These are phyloP conservation scores for Lamprotornis superbus DNA, from an alignment of 2,113 vertebrate genomes.

Conservation along the genomic window DNA sequence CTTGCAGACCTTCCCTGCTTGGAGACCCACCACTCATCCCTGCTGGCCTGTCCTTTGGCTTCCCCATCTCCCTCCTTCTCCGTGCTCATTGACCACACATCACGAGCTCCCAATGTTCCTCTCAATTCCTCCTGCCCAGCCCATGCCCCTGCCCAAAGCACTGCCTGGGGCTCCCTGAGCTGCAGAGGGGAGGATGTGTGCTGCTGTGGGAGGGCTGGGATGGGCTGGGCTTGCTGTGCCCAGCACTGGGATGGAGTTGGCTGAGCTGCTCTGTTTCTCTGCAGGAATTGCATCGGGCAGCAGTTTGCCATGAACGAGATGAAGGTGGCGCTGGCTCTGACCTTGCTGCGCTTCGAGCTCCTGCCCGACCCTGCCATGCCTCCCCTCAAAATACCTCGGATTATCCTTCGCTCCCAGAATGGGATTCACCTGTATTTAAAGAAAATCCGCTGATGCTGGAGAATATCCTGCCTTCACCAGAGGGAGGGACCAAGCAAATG, in stretches of 20 bases:
- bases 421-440: conserved; percentile 82
- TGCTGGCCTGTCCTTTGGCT: background rate
- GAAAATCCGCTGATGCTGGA: conserved; percentile 23
- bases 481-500: background rate
- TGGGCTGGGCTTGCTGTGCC: background rate
- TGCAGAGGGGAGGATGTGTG: background rate
- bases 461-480: background rate
- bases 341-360: conserved; percentile 78
- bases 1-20: background rate
- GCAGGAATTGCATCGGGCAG: conserved; percentile 91
- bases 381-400: conserved; percentile 60
- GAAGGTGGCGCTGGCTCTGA: conserved; percentile 79
- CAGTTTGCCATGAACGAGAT: conserved; percentile 88
- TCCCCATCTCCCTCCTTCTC: background rate
- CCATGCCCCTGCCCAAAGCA: background rate
- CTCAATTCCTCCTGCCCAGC: background rate
- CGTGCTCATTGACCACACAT: fast-evolving
- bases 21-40: background rate
- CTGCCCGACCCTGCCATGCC: conserved; percentile 60
- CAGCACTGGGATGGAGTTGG: background rate
- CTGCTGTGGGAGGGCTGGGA: background rate
- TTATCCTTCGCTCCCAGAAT: conserved; percentile 80
- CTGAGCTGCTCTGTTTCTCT: background rate
- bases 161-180: background rate
- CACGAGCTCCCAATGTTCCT: background rate